Evolutionary conservation across 2,113 vertebrate species (phyloP).

Genomic region (Mystacornis crossleyi): DNA sequence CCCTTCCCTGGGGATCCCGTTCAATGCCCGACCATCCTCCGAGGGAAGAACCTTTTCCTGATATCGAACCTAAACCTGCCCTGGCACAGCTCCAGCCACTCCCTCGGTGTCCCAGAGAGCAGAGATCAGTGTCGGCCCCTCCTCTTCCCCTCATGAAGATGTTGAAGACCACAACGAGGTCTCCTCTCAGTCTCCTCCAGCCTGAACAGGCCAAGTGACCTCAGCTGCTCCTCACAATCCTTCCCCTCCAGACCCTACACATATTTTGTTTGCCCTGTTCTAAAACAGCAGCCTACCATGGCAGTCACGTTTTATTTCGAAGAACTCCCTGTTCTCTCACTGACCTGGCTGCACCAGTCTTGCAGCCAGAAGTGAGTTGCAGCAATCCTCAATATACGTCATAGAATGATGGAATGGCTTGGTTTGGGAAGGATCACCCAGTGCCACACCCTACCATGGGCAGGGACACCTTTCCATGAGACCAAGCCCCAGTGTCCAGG

Average conservation of each 20-base stretch:
- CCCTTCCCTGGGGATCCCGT: neutral
- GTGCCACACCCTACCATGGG: no score
- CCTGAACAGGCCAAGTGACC: neutral
- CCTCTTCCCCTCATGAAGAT: neutral
- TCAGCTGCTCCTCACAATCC: neutral
- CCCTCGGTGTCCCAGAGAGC: neutral
- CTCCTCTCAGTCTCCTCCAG: neutral
- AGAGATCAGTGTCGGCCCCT: neutral
- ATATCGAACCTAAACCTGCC: accelerated
- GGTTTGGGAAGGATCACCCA: neutral
- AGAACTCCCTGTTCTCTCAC: neutral
- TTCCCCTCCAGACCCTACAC: neutral
- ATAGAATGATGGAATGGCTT: neutral
- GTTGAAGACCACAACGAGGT: neutral
- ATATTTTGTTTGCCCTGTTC: neutral
- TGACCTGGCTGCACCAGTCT: neutral
- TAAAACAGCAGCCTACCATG: neutral
- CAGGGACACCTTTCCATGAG: neutral
- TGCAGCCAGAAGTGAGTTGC: neutral
- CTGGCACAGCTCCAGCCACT: neutral
- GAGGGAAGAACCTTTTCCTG: neutral
- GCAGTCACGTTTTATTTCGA: neutral
- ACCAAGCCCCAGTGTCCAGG: neutral
- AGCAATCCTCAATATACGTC: neutral
- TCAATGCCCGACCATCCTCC: no score